Base-by-base conservation (phyloP, 2,888 invertebrate species). In the Agrochola litura region DNA sequence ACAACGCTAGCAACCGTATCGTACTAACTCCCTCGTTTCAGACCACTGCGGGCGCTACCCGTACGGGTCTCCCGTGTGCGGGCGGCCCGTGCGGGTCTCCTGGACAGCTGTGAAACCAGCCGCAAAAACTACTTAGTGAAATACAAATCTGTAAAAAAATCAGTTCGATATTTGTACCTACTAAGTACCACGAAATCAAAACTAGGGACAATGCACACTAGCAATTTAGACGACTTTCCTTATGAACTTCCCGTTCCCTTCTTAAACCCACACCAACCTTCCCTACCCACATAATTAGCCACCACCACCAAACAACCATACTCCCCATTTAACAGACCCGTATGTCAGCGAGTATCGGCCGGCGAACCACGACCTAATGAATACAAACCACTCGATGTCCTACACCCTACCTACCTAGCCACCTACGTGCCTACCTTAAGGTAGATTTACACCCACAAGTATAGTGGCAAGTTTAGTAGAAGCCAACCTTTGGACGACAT, bases 321-420 rank as follows among this genome's bases (percentile, higher is more conserved):
- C 19, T 64, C 56, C 1, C 43, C 49, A 46, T 49, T 14, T 61
- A 30, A 66, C 10, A 5, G 3, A 37, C 9, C 85, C 6, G 82
- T 89, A 64, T 81, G 81, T 64, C 80, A 14, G 64, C 0, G 71
- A 74, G 71, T 80, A 81, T 69, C 74, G 78, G 86, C 72, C 76
- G 84, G 81, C 80, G 83, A 54, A 79, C 89, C 88, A 73, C 87
- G 30, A 77, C 84, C 91, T 92, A 92, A 92, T 92, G 91, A 92
- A 91, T 90, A 90, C 91, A 91, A 91, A 89, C 92, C 92, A 91
- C 91, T 91, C 89, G 82, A 90, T 86, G 85, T 82, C 84, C 83
- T 75, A 75, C 58, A 75, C 63, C 25, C 67, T 64, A 75, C 56
- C 65, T 58, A 65, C 61, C 49, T 81, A 65, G 30, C 72, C 12